Base-by-base conservation (phyloP, 2,888 invertebrate genomes). In the Nomada fabriciana region DNA sequence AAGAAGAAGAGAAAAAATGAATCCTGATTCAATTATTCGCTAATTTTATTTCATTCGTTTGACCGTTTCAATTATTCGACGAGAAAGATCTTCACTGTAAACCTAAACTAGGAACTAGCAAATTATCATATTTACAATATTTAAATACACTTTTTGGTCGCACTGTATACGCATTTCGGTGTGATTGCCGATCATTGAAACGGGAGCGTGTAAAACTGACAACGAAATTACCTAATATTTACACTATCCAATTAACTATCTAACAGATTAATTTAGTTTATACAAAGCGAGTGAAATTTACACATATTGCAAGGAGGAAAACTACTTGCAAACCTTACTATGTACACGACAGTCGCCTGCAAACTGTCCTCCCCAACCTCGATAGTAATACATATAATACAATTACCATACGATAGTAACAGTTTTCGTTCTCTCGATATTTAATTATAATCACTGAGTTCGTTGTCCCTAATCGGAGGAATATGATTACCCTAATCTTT, bases 101-200 rank as follows among this genome's bases (percentile, higher is more conserved):
- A 63, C 23, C 50, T 43, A 52, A 25, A 50, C 53, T 75, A 61
- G 23, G 55, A 67, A 63, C 47, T 67, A 43, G 11, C 47, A 68
- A 63, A 55, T 13, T 82, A 76, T 7, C 36, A 36, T 36, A 36
- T 77, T 50, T 82, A 83, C 82, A 82, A 18, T 43, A 25, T 67
- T 70, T 47, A 78, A 65, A 71, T 78, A 72, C 47, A 78, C 18
- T 78, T 76, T 78, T 82, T 82, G 78, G 76, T 83, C 69, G 70
- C 52, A 69, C 64, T 72, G 82, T 83, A 76, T 59, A 68, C 50
- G 70, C 74, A 65, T 55, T n/a, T 65, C n/a, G 18, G 55, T 50
- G 18, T 20, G 65, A 72, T 3, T 47, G 61, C 61, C n/a, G 53
- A 53, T 42, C 15, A 47, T 60, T 69, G 50, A 36, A 29, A 50